Evolutionary conservation across 2,113 vertebrate species (phyloP), one percentile per base, ranked within the genome.

Genomic region (Ceuthmochares aereus): DNA sequence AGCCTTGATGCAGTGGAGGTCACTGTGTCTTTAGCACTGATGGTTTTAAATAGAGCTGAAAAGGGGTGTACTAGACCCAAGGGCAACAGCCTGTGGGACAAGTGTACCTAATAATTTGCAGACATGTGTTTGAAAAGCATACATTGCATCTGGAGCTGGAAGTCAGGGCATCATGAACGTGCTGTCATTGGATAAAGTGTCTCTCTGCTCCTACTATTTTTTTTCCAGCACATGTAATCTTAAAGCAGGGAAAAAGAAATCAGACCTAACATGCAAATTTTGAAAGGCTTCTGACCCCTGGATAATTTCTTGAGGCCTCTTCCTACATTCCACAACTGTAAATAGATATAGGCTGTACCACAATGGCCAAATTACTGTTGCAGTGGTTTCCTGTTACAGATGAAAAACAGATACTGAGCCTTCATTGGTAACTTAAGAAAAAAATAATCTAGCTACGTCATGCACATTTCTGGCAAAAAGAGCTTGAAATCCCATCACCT

Each of bases 401-500:
- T 84, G 37, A 81, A 95, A 84, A 60, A 12, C 56, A 81, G 55
- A 59, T 56, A 56, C 14, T n/a, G 25, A 78, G 52, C 32, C 16
- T 72, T 30, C 27, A 18, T 4, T 40, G 43, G 49, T 36, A 63
- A 70, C 22, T 45, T 40, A 4, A 1, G n/a, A 21, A 23, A 51
- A 37, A 21, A 54, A 34, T 78, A 36, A 4, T 32, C 70, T 70
- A 60, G 56, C 56, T 78, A 43, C 40, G 23, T 84, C 60, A 30
- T 37, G 45, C 60, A 55, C 40, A 22, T 89, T 92, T 78, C 84
- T 95, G 73, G 86, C 59, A 92, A 84, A 85, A 89, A 72, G 32
- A 90, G 47, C 59, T 74, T 75, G 91, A 83, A 95, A 27, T 91
- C 52, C 69, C 93, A 94, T 92, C 73, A 84, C 86, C 87, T 94